These are phyloP conservation scores for Poeciliopsis presidionis DNA, from an alignment of 2,797 vertebrate species.

Conservation along the genomic window DNA sequence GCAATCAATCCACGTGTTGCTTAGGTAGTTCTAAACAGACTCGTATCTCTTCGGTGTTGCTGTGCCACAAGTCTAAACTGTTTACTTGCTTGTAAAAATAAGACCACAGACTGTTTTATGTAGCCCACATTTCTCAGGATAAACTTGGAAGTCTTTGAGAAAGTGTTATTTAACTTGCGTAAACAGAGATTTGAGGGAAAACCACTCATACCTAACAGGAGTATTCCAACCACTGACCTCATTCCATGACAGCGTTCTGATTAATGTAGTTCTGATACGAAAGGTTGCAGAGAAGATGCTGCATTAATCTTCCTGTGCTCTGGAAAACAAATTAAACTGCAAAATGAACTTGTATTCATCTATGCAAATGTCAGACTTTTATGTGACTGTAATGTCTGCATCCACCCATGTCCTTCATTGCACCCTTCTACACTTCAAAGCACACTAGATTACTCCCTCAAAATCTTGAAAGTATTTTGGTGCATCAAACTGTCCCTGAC, in stretches of 20 bases:
- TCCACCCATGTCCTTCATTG: not conserved
- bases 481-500: not conserved
- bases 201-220: not conserved
- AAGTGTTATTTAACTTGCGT: not conserved
- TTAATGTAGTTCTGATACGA: not conserved
- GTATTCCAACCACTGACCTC: not conserved
- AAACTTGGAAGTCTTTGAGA: slow-evolving; percentile 1
- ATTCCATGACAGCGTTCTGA: not conserved
- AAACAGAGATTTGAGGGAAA: not conserved
- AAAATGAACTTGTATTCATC: not conserved
- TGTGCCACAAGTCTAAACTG: not conserved
- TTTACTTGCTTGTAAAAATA: not conserved
- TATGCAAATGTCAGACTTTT: not conserved
- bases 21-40: not conserved
- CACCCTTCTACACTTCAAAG: not conserved
- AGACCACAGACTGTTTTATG: not conserved
- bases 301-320: not conserved
- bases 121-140: not conserved
- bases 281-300: slow-evolving; percentile 1
- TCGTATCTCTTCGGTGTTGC: not conserved
- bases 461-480: not conserved
- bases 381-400: not conserved
- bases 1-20: not conserved
- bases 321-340: not conserved
- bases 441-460: not conserved